phyloP scores from a whole-genome alignment of 2,888 invertebrate genomes.

The Drosophila testacea region DNA sequence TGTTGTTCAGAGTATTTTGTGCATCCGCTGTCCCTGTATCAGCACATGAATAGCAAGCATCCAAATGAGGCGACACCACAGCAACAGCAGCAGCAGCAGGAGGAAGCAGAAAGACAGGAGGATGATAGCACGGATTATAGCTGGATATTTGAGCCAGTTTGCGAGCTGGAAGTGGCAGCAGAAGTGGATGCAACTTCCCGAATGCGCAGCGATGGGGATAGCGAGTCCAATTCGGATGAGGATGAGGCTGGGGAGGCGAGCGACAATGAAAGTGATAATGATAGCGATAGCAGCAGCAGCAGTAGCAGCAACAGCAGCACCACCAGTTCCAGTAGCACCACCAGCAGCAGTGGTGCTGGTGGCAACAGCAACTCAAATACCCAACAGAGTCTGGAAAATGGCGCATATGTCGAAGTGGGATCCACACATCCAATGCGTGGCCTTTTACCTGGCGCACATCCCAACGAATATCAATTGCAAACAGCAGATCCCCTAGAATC shows the following conservation, averaged over 20 bases:
- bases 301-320: slow-evolving; percentile 25
- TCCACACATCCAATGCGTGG: slow-evolving; percentile 52
- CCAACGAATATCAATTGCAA: slow-evolving; percentile 68
- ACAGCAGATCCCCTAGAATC: slow-evolving; percentile 77
- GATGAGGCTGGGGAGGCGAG: slow-evolving; percentile 35
- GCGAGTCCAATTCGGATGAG: slow-evolving; percentile 20
- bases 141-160: slow-evolving; percentile 84
- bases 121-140: slow-evolving; percentile 79
- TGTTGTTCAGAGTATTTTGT: slow-evolving; percentile 83
- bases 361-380: slow-evolving; percentile 61
- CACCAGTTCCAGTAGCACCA: slow-evolving; percentile 25
- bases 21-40: slow-evolving; percentile 82
- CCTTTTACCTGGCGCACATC: slow-evolving; percentile 36
- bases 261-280: slow-evolving; percentile 67
- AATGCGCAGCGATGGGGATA: slow-evolving; percentile 34
- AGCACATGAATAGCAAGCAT: slow-evolving; percentile 84
- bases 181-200: slow-evolving; percentile 40
- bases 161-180: slow-evolving; percentile 74
- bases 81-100: slow-evolving; percentile 30
- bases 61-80: slow-evolving; percentile 60
- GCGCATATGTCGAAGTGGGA: slow-evolving; percentile 57
- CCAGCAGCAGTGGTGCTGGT: slow-evolving; percentile 14
- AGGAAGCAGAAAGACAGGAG: slow-evolving; percentile 59
- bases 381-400: slow-evolving; percentile 60
- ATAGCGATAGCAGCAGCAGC: slow-evolving; percentile 49